Base-by-base conservation (phyloP, 2,888 invertebrate genomes). In the Cheiracanthium punctorium region DNA sequence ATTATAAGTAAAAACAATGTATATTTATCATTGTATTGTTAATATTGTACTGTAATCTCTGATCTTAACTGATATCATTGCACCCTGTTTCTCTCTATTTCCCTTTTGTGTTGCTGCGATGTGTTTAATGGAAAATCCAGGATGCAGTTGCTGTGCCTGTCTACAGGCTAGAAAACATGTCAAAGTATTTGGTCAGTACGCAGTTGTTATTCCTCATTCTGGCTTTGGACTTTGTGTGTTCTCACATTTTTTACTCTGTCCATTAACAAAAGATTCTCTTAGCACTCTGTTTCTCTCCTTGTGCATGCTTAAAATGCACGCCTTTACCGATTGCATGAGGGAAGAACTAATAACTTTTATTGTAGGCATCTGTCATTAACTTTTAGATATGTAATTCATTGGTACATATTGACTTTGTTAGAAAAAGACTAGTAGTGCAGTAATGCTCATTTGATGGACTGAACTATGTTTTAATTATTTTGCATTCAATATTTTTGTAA, bases 161-260 rank as follows among this genome's bases (percentile, higher is more conserved):
- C 52, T 73, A 80, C 58, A 87, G 87, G 79, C 81, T 89, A 69
- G 89, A 89, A 82, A 88, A 84, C 79, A 81, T 77, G 48, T 65
- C 89, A 48, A 88, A 85, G 76, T 89, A 89, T 84, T 89, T 88
- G 89, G 89, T 89, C 89, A 88, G 89, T 89, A 86, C 82, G 76
- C 84, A 88, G 80, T 86, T 80, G 80, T 64, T 86, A 58, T 80
- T 76, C 72, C 80, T 86, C 86, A 80, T 80, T 86, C 75, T 80
- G 80, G 86, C 80, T 86, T 80, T 80, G 80, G 84, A 79, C 70
- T 79, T 30, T 73, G 67, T 58, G 72, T 67, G 52, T 67, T 67
- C 33, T 58, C 24, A 72, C 33, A 43, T 73, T 72, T 48, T 74
- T 74, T 70, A 67, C 65, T 72, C 79, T 69, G 65, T 79, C 64